Evolutionary conservation across 2,797 vertebrate genomes (phyloP), one percentile per base, ranked within the genome.

Genomic region (Sebastes vulpes): DNA sequence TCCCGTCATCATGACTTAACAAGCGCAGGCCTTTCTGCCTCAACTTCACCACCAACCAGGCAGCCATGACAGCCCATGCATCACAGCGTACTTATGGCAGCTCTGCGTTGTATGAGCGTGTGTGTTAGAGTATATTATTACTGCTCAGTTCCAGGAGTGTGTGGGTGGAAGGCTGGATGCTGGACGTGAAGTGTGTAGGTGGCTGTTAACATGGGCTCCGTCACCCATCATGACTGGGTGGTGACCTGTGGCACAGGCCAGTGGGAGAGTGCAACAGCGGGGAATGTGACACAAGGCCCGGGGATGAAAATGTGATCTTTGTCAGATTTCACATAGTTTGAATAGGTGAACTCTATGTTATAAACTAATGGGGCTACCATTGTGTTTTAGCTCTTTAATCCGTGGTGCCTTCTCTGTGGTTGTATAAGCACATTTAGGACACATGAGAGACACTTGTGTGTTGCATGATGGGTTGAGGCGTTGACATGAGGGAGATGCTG

Each of bases 151-250:
- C 68, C 63, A 70, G 68, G 68, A 71, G 72, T 73, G 88, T 75
- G 93, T 94, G 89, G 89, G 94, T 75, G 91, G 79, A 84, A 29
- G 65, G 86, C 90, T 80, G 79, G 63, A 82, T 42, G 56, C 32
- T 2, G 71, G 73, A 83, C 63, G 0, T 35, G 20, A 75, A 79
- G 85, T 86, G 91, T 68, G 93, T 94, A 69, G 94, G 94, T 82
- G 93, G 91, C 71, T 88, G 85, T 93, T 95, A 94, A 92, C 91
- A 88, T 73, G 74, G 75, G 70, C 84, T 28, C 74, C 52, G 38
- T 91, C 93, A 90, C 81, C 88, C 82, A 29, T 83, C 83, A 50
- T 75, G 86, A 89, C 91, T 87, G 84, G 69, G 69, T 64, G 70
- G 61, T 91, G 92, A 95, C 91, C 94, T 87, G 84, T 82, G 84